Percentiles rank a stretch among this genome's conserved stretches.
These are phyloP conservation scores for Theocolax elegans DNA, from an alignment of 1,140 invertebrate genomes.

Conservation along the genomic window DNA sequence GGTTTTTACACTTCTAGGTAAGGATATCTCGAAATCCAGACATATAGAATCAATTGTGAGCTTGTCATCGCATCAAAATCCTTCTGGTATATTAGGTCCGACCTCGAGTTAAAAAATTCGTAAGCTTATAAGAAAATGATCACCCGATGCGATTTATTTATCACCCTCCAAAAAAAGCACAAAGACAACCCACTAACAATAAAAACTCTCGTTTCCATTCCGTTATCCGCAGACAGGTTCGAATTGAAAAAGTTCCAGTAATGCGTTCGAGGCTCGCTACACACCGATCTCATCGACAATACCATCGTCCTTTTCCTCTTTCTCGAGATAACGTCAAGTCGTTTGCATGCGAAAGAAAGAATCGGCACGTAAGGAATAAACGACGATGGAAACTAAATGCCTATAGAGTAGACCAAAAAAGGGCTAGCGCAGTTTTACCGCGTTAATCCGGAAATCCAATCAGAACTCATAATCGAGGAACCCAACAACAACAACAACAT, in stretches of 20 bases:
- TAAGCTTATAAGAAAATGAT: not conserved
- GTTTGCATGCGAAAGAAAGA: slow-evolving; percentile 17
- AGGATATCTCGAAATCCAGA: too few relatives aligned
- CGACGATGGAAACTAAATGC: too few relatives aligned
- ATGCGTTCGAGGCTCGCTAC: not conserved
- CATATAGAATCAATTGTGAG: too few relatives aligned
- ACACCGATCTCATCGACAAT: not conserved
- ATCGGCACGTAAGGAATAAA: too few relatives aligned
- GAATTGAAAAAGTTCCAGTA: slow-evolving; percentile 16
- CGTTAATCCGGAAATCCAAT: slow-evolving; percentile 28
- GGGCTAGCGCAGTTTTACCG: not conserved
- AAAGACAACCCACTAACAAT: not conserved
- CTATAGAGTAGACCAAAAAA: not conserved
- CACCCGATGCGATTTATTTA: not conserved
- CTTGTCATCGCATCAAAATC: too few relatives aligned
- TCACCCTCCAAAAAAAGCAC: not conserved
- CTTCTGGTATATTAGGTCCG: too few relatives aligned
- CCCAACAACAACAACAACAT: too few relatives aligned
- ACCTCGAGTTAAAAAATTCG: too few relatives aligned
- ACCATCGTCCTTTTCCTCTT: too few relatives aligned
- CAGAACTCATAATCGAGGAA: slow-evolving; percentile 27
- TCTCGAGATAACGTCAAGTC: not conserved
- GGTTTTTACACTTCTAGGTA: too few relatives aligned
- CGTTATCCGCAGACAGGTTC: too few relatives aligned
- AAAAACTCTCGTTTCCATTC: slow-evolving; percentile 1